Evolutionary conservation across 1,140 invertebrate genomes (phyloP).

Genomic region (Zaprionus inermis): DNA sequence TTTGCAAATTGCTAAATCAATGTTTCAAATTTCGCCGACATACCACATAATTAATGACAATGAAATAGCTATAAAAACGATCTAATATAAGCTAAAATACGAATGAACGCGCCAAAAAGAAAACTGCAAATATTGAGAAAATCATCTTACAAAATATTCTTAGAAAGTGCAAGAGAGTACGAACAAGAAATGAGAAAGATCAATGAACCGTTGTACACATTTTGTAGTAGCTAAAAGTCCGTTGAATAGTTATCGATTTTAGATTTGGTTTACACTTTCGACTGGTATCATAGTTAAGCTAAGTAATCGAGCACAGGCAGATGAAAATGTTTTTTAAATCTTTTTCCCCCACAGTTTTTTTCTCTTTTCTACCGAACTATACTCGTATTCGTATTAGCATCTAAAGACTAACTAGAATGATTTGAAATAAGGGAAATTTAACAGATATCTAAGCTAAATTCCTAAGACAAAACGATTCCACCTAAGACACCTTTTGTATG

Average conservation of each 20-base stretch:
- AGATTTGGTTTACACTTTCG: slow-evolving; percentile 68
- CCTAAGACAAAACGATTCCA: slow-evolving; percentile 82
- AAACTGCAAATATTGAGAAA: slow-evolving; percentile 27
- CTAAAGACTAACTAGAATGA: slow-evolving; percentile 77
- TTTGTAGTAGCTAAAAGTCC: slow-evolving; percentile 33
- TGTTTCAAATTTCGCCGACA: slow-evolving; percentile 29
- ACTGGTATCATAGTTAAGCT: slow-evolving; percentile 80
- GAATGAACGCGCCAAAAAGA: slow-evolving; percentile 73
- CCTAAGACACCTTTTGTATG: slow-evolving; percentile 81
- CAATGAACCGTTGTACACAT: slow-evolving; percentile 31
- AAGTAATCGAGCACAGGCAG: slow-evolving; percentile 55
- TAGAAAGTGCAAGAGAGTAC: background rate
- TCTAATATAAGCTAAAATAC: slow-evolving; percentile 66
- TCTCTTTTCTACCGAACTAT: slow-evolving; percentile 42
- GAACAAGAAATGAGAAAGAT: slow-evolving; percentile 1
- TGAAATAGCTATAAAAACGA: slow-evolving; percentile 64
- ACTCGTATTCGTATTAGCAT: slow-evolving; percentile 65
- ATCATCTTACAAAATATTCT: background rate
- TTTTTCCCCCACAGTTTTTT: slow-evolving; percentile 42
- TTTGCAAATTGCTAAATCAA: background rate
- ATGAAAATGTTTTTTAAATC: slow-evolving; percentile 43
- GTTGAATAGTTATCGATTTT: slow-evolving; percentile 47
- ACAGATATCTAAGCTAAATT: slow-evolving; percentile 81
- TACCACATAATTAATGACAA: slow-evolving; percentile 42
- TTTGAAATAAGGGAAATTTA: slow-evolving; percentile 77